Conservation (phyloP, 2,113 vertebrate genomes). For the Noturus placidus region DNA sequence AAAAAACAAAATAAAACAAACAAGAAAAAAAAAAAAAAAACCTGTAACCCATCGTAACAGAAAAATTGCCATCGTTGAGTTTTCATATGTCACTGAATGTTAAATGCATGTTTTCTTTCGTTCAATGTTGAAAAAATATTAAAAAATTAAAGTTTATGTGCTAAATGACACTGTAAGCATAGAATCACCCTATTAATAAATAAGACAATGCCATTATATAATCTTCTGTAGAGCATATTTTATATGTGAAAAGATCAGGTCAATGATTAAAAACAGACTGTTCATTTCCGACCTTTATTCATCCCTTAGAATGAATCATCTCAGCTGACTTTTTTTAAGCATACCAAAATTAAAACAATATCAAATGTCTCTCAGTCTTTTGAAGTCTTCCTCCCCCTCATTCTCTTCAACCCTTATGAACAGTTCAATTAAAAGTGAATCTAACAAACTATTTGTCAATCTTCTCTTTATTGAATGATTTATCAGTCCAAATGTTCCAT, state of each 20-base stretch:
- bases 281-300: background rate
- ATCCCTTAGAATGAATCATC: too few species aligned
- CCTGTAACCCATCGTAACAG: too few species aligned
- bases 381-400: background rate
- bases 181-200: background rate
- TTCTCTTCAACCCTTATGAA: background rate
- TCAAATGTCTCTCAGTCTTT: background rate
- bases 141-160: background rate
- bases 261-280: background rate
- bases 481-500: constrained; percentile 48
- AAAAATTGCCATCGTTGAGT: background rate
- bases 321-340: background rate
- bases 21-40: too few species aligned
- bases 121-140: background rate
- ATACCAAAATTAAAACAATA: background rate
- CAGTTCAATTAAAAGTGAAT: background rate
- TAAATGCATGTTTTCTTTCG: background rate
- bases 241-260: background rate
- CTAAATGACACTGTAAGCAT: background rate
- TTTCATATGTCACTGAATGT: background rate
- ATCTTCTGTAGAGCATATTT: background rate
- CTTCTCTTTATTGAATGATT: constrained; percentile 14
- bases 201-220: background rate
- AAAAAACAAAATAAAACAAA: too few species aligned
- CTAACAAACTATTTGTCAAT: constrained; percentile 9